phyloP scores from a whole-genome alignment of 2,797 vertebrate genomes.

The Fundulus diaphanus region DNA sequence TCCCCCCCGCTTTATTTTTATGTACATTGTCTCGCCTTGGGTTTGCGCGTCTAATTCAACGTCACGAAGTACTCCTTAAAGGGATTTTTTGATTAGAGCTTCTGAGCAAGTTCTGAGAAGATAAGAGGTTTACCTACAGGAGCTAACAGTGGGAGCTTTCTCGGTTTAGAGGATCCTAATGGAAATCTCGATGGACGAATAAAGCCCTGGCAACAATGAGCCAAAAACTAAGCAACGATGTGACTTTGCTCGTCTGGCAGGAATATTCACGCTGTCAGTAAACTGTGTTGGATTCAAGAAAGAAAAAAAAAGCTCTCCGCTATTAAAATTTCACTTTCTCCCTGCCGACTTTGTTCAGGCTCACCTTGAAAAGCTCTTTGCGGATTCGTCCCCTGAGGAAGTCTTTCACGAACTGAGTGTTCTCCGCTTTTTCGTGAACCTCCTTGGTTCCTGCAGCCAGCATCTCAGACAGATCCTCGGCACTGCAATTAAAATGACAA shows the following conservation, averaged over 20 bases:
- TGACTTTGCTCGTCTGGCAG: not conserved
- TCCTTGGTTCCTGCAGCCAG: slow-evolving; percentile 94
- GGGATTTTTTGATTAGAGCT: not conserved
- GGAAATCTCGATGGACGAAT: not conserved
- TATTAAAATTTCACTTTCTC: not conserved
- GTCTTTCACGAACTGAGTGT: slow-evolving; percentile 95
- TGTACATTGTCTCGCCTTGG: not conserved
- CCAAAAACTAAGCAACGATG: not conserved
- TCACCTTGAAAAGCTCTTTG: slow-evolving; percentile 94
- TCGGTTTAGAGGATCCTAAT: not conserved
- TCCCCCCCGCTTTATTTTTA: not conserved
- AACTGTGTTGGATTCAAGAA: not conserved
- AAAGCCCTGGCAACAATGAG: not conserved
- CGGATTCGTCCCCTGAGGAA: slow-evolving; percentile 92
- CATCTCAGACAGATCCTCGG: slow-evolving; percentile 92
- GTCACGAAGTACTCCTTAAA: not conserved
- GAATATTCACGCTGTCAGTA: not conserved
- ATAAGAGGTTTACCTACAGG: slow-evolving; percentile 7
- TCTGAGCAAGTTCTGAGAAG: not conserved
- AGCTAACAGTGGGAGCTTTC: not conserved
- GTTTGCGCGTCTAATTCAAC: not conserved
- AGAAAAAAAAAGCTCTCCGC: not conserved
- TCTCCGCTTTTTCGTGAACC: slow-evolving; percentile 92
- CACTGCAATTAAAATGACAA: slow-evolving; percentile 68
- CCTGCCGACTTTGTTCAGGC: slow-evolving; percentile 10